Base-by-base conservation (phyloP, 2,797 vertebrate genomes). In the Corythornis leucogaster region DNA sequence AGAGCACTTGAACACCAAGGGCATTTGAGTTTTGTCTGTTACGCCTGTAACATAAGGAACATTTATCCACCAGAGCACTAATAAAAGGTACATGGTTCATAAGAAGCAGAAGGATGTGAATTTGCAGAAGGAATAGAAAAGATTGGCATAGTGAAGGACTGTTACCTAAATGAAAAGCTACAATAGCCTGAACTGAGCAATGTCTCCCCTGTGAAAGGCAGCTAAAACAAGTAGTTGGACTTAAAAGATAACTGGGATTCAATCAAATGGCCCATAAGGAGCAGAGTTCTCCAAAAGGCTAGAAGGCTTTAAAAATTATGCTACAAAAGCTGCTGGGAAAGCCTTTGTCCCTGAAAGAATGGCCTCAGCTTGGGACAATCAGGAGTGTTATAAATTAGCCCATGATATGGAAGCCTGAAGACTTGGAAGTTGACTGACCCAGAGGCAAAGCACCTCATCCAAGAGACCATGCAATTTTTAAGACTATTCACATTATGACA, bases 351-450 rank as follows among this genome's bases (percentile, higher is more conserved):
- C 59, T 81, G 63, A 69, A 90, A 89, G 71, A 92, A 87, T 35
- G 46, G 61, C 71, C 55, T 73, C 55, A n/a, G 81, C 78, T 67
- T 81, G 71, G 59, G 55, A 81, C 70, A 87, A 80, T 45, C 6
- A 15, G 53, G 53, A 87, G 46, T 24, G 31, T 53, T 69, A 79
- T 69, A 68, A 92, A 89, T 87, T 86, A 90, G 68, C 12, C 59
- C 40, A n/a, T 24, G 59, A 59, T 48, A 51, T 0, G 13, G 42
- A 86, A 90, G 50, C 25, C 62, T 86, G 35, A 81, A 78, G 58
- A 55, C 63, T 90, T 90, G 92, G 67, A 92, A 89, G 64, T 11
- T 89, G 91, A 57, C 53, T 82, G 74, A 90, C 61, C 79, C 81
- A 82, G 64, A 85, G 81, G 81, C 68, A 93, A 73, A 90, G 71